These are phyloP conservation scores for Mythimna pallens DNA, from an alignment of 2,888 invertebrate genomes.

Conservation along the genomic window DNA sequence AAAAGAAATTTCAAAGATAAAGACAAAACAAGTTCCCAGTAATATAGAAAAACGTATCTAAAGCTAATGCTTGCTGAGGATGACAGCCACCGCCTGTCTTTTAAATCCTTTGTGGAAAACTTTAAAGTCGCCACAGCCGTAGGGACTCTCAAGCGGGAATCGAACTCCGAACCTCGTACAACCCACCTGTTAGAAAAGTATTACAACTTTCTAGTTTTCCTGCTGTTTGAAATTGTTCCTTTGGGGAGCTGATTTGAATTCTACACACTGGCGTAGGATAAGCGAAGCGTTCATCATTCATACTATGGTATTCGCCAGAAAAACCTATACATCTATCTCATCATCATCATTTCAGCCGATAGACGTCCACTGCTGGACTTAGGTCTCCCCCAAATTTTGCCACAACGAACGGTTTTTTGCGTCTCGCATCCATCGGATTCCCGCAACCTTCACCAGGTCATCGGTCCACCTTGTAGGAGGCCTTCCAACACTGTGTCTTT, in stretches of 20 bases:
- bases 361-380: no score
- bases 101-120: conserved; percentile 57
- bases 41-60: conserved; percentile 34
- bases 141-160: conserved; percentile 34
- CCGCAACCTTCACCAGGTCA: no score
- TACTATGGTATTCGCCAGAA: no score
- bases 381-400: no score
- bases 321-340: no score
- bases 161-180: conserved; percentile 31
- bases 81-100: conserved; percentile 40
- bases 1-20: conserved; percentile 1
- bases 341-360: no score
- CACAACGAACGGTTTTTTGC: no score
- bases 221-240: conserved; percentile 20
- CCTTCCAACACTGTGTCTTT: no score
- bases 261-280: background rate
- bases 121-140: conserved; percentile 47
- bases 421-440: no score
- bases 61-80: conserved; percentile 39
- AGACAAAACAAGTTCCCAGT: conserved; percentile 10
- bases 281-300: background rate
- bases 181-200: conserved; percentile 52
- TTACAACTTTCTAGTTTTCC: conserved; percentile 36
- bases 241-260: conserved; percentile 25
- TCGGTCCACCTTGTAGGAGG: no score